phyloP scores from a whole-genome alignment of 2,797 vertebrate species.

The Myiotriccus ornatus region DNA sequence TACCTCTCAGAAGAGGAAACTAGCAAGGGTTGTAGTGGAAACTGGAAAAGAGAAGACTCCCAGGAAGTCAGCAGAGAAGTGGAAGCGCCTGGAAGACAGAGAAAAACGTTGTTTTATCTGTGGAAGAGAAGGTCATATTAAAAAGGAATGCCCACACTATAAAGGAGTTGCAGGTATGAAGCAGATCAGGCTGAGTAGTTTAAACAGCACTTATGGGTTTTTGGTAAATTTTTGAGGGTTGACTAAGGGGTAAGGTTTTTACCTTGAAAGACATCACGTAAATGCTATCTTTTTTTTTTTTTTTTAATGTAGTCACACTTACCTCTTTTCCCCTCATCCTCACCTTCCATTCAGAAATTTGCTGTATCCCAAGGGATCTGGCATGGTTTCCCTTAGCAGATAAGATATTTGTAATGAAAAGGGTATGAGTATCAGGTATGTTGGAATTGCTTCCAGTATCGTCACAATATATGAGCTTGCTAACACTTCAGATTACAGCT shows the following conservation, averaged over 20 bases:
- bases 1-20: constrained; percentile 61
- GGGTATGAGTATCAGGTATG: not conserved
- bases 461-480: not conserved
- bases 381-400: not conserved
- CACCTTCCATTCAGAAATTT: not conserved
- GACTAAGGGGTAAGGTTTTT: not conserved
- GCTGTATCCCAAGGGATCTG: not conserved
- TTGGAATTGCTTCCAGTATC: not conserved
- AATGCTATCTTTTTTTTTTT: not conserved
- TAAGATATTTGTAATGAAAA: not conserved
- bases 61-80: constrained; percentile 78
- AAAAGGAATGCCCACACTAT: constrained; percentile 90
- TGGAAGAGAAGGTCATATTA: constrained; percentile 88
- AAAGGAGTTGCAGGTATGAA: constrained; percentile 84
- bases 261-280: not conserved
- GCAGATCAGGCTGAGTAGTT: not conserved
- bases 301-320: not conserved
- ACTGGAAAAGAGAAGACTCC: constrained; percentile 72
- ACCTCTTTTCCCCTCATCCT: not conserved
- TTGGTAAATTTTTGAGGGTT: not conserved
- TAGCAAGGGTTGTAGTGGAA: constrained; percentile 55
- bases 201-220: accelerated
- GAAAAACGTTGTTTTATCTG: constrained; percentile 90
- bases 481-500: not conserved
- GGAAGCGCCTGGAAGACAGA: constrained; percentile 81